phyloP scores from a whole-genome alignment of 2,888 invertebrate species.

The Parnassius smintheus region DNA sequence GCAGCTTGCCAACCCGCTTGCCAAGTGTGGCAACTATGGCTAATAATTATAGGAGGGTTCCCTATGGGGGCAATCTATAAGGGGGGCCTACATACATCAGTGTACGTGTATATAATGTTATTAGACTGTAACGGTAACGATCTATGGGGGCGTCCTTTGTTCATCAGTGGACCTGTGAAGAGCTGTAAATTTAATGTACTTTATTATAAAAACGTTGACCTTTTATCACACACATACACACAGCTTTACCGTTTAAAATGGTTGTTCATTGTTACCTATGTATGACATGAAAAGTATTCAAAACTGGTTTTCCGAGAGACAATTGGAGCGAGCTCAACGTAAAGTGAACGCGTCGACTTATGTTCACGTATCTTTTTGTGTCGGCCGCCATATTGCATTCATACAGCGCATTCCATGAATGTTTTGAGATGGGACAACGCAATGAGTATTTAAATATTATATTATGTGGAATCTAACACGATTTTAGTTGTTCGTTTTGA shows the following conservation, averaged over 20 bases:
- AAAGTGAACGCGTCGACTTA: slow-evolving; percentile 1
- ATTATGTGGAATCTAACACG: slow-evolving; percentile 5
- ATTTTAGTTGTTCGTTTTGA: background rate
- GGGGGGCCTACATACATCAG: too few relatives aligned
- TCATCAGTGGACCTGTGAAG: too few relatives aligned
- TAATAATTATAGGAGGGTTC: too few relatives aligned
- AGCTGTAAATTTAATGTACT: too few relatives aligned
- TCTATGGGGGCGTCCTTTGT: too few relatives aligned
- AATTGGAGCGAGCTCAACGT: slow-evolving; percentile 6
- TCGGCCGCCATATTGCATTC: slow-evolving; percentile 22
- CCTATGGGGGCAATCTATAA: too few relatives aligned
- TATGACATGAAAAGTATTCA: slow-evolving; percentile 20
- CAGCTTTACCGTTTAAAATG: background rate
- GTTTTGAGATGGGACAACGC: slow-evolving; percentile 6
- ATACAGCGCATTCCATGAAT: background rate
- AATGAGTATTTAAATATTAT: slow-evolving; percentile 16
- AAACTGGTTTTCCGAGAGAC: slow-evolving; percentile 9
- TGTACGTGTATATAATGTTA: too few relatives aligned
- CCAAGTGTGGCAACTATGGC: too few relatives aligned
- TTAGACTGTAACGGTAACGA: too few relatives aligned
- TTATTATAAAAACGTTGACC: too few relatives aligned
- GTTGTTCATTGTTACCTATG: slow-evolving; percentile 3
- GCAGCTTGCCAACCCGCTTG: too few relatives aligned
- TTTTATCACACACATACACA: background rate
- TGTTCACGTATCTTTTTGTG: background rate